Base-by-base conservation (phyloP, 2,888 invertebrate species). In the Anoplius nigerrimus region DNA sequence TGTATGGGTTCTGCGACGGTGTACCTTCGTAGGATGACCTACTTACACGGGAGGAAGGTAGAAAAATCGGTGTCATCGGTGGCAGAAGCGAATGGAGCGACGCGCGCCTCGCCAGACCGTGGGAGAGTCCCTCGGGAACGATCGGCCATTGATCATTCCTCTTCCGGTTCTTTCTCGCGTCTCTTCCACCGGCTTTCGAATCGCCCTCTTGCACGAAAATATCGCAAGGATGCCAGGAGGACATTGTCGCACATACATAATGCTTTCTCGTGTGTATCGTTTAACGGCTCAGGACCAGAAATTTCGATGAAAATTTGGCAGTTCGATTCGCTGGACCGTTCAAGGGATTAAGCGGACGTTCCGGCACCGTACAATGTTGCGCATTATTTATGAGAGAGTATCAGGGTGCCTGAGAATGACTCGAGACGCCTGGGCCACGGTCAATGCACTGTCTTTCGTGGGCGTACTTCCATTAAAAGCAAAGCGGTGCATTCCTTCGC, bases 91-190 rank as follows among this genome's bases (percentile, higher is more conserved):
- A 72, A 74, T 76, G 76, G 74, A 70, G 66, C 74, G 34, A 34
- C 24, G 24, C 24, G 6, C 60, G 74, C 68, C 66, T 68, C 68
- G 71, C 55, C 67, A 71, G 74, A 74, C 79, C 84, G 84, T 84
- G 84, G 84, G 84, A 84, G 81, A 84, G 79, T 82, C 11, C 80
- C 80, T 82, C 79, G 79, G 66, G 72, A 70, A 70, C 75, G 72
- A 74, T 76, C 79, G 76, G 67, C 76, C 79, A 79, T 78, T 78
- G 79, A 78, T 79, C 76, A 74, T 72, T 75, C 76, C 68, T 65
- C 76, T 78, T 78, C 78, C 78, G 78, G 79, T 42, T 71, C 74
- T 74, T 78, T 24, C 16, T 27, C 54, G n/a, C 54, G n/a, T 24
- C 2, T 27, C 24, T 42, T 16, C 21, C 56, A 11, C 11, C 1